Evolutionary conservation across 53 echinoderm and acorn worm genomes (phyloP).

Genomic region (Henricia sp.): DNA sequence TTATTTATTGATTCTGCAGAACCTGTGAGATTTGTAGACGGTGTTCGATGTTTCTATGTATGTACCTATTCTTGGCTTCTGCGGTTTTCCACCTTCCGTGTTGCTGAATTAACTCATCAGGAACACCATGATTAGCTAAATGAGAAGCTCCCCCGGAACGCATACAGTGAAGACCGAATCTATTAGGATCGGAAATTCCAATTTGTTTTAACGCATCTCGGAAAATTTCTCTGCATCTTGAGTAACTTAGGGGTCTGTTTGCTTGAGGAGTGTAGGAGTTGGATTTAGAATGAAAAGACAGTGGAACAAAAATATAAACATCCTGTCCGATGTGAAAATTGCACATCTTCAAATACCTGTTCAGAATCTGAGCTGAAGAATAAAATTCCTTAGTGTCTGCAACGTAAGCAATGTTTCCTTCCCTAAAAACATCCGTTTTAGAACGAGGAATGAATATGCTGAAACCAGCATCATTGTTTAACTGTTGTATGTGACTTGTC

Average conservation of each 20-base stretch:
- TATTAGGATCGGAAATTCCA: background rate
- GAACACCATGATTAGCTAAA: slow-evolving; percentile 16
- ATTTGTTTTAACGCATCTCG: slow-evolving; percentile 6
- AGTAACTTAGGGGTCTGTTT: slow-evolving; percentile 7
- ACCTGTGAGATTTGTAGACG: too few relatives aligned
- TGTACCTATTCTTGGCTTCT: slow-evolving; percentile 18
- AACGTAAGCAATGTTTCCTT: slow-evolving; percentile 5
- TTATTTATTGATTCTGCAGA: too few relatives aligned
- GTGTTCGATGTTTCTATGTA: too few relatives aligned
- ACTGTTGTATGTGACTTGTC: slow-evolving; percentile 6
- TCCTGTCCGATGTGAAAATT: slow-evolving; percentile 1
- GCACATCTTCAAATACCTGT: too few relatives aligned
- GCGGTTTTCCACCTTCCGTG: slow-evolving; percentile 31
- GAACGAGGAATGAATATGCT: slow-evolving; percentile 6
- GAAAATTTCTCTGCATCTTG: slow-evolving; percentile 11
- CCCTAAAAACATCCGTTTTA: slow-evolving; percentile 25
- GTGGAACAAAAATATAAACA: background rate
- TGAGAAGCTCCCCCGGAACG: slow-evolving; percentile 23
- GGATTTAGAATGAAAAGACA: background rate
- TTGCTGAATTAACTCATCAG: background rate
- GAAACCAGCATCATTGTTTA: background rate
- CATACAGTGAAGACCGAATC: slow-evolving; percentile 15
- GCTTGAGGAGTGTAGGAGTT: background rate
- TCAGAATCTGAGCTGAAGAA: background rate
- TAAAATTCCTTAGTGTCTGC: background rate